A percentile compares a stretch with the other conserved stretches of the same genome.
Conservation (phyloP, 2,888 invertebrate genomes). For the Anthoptus insignis region DNA sequence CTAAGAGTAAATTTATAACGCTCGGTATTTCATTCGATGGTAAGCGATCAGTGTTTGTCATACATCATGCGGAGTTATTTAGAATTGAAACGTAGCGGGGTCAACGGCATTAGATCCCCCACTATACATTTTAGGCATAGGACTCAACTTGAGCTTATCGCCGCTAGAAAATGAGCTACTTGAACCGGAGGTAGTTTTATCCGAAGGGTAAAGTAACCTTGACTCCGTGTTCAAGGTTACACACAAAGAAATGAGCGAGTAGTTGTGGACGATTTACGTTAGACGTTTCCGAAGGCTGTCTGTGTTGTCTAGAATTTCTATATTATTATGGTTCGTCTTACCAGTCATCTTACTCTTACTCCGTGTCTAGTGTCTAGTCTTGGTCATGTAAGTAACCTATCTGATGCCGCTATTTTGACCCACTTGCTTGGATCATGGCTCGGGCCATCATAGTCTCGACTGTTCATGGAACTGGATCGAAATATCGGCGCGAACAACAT, state of each 20-base stretch:
- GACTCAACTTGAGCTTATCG: conserved; percentile 73
- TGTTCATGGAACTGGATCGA: too few species aligned
- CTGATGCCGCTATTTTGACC: too few species aligned
- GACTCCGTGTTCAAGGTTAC: conserved; percentile 72
- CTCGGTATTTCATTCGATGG: conserved; percentile 53
- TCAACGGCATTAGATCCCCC: conserved; percentile 71
- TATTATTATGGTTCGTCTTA: too few species aligned
- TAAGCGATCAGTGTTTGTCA: conserved; percentile 56
- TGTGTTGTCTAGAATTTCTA: conserved; percentile 19
- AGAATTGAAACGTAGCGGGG: conserved; percentile 74
- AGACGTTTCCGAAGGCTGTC: conserved; percentile 12
- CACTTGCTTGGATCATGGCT: too few species aligned
- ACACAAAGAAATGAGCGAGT: conserved; percentile 10
- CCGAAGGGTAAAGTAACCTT: conserved; percentile 63
- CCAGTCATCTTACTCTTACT: conserved; percentile 15
- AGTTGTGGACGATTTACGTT: conserved; percentile 19
- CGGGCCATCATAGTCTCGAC: too few species aligned
- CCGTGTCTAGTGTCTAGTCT: too few species aligned
- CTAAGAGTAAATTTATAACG: conserved; percentile 26
- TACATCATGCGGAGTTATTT: conserved; percentile 61
- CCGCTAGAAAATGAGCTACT: conserved; percentile 74
- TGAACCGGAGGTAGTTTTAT: conserved; percentile 54
- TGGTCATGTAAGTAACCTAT: too few species aligned
- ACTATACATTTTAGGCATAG: conserved; percentile 65
- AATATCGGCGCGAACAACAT: too few species aligned